These are phyloP conservation scores for Zele albiditarsus DNA, from an alignment of 2,888 invertebrate genomes.

Conservation along the genomic window DNA sequence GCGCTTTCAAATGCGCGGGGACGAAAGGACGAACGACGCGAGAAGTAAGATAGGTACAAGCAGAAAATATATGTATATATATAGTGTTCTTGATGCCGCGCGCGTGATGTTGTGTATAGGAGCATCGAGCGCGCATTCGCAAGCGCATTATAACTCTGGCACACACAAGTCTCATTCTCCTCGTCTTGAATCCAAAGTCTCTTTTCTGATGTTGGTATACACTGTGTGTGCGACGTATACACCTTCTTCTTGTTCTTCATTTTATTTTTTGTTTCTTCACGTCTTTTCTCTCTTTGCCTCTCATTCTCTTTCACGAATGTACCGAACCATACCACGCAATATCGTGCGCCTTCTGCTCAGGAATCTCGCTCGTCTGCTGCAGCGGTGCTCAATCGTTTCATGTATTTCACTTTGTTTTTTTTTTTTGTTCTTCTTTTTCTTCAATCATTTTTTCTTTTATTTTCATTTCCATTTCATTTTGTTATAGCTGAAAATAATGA, in stretches of 20 bases:
- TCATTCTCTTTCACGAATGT: conserved; percentile 37
- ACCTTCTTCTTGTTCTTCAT: conserved; percentile 22
- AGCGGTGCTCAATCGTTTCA: conserved; percentile 58
- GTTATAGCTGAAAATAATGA: conserved; percentile 26
- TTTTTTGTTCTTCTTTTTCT: background rate
- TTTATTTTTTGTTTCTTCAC: background rate
- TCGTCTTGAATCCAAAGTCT: conserved; percentile 22
- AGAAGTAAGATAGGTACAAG: background rate
- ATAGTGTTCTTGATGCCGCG: conserved; percentile 4
- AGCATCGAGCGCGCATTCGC: conserved; percentile 19
- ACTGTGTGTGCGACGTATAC: conserved; percentile 8
- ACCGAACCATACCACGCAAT: conserved; percentile 43
- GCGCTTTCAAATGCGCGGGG: background rate
- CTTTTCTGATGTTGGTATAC: background rate
- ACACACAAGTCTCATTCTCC: conserved; percentile 18
- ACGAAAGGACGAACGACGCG: background rate
- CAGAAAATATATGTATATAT: background rate
- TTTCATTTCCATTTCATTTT: background rate
- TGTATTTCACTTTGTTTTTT: background rate
- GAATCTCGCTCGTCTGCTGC: conserved; percentile 61
- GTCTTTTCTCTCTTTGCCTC: background rate
- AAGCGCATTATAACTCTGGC: conserved; percentile 9
- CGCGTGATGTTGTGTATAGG: conserved; percentile 17
- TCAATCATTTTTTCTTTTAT: background rate
- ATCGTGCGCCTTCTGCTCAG: conserved; percentile 53